These are phyloP conservation scores for Frankliniella fusca DNA, from an alignment of 2,888 invertebrate genomes.

Conservation along the genomic window DNA sequence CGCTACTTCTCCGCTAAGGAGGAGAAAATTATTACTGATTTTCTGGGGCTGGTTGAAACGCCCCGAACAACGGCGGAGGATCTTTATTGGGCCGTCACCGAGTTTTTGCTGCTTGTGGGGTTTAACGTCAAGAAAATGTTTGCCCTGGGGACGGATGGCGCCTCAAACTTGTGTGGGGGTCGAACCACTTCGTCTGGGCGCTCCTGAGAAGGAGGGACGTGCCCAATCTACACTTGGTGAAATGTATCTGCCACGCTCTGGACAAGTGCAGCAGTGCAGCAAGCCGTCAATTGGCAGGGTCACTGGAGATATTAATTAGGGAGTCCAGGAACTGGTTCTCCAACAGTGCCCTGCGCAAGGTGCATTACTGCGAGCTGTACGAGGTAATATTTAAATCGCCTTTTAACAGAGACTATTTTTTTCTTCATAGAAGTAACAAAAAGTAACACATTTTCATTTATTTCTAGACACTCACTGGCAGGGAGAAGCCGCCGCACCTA, in stretches of 20 bases:
- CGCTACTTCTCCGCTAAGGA: conserved; percentile 38
- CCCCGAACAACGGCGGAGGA: conserved; percentile 35
- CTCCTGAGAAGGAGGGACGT: background rate
- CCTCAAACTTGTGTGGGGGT: conserved; percentile 39
- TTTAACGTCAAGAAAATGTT: conserved; percentile 35
- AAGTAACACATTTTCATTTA: no score
- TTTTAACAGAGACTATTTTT: background rate
- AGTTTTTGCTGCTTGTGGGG: conserved; percentile 31
- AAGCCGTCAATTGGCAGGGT: background rate
- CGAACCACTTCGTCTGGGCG: conserved; percentile 37
- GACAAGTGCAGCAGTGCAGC: background rate
- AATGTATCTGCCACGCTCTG: background rate
- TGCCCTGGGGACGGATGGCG: conserved; percentile 41
- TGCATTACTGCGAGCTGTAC: background rate
- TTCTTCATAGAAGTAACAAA: background rate
- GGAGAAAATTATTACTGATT: conserved; percentile 38
- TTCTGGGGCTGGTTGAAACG: conserved; percentile 38
- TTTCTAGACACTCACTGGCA: background rate
- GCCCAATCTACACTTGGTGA: background rate
- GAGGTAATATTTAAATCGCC: background rate
- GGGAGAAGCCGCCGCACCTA: background rate
- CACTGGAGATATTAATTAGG: background rate
- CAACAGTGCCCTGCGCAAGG: background rate
- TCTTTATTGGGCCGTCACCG: conserved; percentile 33
- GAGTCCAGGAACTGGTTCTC: background rate